A percentile compares a stretch with the other conserved stretches of the same genome.
These are phyloP conservation scores for Pipistrellus kuhlii DNA, from an alignment of 2,797 vertebrate species.

Conservation along the genomic window DNA sequence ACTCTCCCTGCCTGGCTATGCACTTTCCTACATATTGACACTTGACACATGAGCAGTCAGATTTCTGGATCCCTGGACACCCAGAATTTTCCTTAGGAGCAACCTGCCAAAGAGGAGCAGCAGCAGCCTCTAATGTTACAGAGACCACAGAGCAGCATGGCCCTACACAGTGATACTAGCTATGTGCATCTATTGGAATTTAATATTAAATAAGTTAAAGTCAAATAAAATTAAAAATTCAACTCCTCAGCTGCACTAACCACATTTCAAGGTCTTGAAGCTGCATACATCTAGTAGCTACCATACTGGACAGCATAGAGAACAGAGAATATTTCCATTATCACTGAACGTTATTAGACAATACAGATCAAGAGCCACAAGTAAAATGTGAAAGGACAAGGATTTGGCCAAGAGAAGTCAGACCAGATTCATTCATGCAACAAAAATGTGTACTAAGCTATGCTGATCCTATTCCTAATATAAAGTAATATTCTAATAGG, in stretches of 20 bases:
- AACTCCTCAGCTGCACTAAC: neutral
- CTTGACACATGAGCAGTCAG: neutral
- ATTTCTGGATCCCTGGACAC: neutral
- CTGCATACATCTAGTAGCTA: neutral
- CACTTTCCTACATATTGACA: neutral
- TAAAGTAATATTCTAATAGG: neutral
- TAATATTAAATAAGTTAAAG: conserved; percentile 13
- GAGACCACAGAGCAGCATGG: neutral
- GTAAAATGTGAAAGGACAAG: neutral
- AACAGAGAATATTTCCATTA: neutral
- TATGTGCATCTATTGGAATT: neutral
- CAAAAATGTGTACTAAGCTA: neutral
- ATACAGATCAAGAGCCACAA: neutral
- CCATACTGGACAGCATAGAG: neutral
- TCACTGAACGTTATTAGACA: neutral
- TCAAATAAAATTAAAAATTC: neutral
- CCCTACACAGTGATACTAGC: neutral
- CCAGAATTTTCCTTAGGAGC: neutral
- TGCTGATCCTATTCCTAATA: neutral
- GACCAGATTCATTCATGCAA: neutral
- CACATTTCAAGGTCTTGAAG: neutral
- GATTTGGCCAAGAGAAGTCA: neutral
- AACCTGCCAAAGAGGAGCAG: neutral
- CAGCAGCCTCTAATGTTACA: neutral
- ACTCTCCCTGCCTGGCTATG: neutral